Evolutionary conservation across 2,888 invertebrate genomes (phyloP), one percentile per base, ranked within the genome.

Genomic region (Hydropsyche betteni): DNA sequence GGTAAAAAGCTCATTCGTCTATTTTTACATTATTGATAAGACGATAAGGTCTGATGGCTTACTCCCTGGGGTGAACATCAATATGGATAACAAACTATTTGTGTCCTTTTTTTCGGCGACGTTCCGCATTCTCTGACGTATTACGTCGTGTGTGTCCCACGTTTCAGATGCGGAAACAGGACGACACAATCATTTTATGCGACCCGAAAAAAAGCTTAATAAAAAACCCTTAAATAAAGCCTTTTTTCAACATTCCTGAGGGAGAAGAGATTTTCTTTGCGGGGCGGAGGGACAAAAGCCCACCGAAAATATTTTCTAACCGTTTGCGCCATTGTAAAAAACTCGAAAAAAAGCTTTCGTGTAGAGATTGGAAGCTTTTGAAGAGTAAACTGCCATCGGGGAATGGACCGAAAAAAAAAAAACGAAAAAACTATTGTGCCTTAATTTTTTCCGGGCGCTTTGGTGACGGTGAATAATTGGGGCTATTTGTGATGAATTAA

Each of bases 201-300:
- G 53, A 53, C 53, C 53, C 16, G 16, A 53, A 53, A 53, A 8
- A 53, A 14, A 53, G n/a, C 16, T 14, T 53, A 16, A 14, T 14
- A 16, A 53, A n/a, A 14, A 58, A 58, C 2, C 8, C 16, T 58
- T 58, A 58, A 58, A 58, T 16, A 58, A 58, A 58, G 58, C 58
- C 8, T 58, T 58, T 61, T 64, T 64, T 36, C 34, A 64, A 33
- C 69, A 73, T 73, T 64, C 61, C 52, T 16, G 73, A 71, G 75
- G 77, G 64, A 72, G 16, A 61, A 72, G 70, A 75, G 77, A 75
- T 77, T 77, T 77, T 75, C 52, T 44, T 73, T 38, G 38, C 55
- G 51, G 51, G 34, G 51, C 38, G 69, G 69, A 69, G 24, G 16
- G 53, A 24, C 53, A 71, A 71, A 71, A 71, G 76, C 69, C 14